Conservation (phyloP, 2,888 invertebrate genomes). For the Cheilosia pagana region DNA sequence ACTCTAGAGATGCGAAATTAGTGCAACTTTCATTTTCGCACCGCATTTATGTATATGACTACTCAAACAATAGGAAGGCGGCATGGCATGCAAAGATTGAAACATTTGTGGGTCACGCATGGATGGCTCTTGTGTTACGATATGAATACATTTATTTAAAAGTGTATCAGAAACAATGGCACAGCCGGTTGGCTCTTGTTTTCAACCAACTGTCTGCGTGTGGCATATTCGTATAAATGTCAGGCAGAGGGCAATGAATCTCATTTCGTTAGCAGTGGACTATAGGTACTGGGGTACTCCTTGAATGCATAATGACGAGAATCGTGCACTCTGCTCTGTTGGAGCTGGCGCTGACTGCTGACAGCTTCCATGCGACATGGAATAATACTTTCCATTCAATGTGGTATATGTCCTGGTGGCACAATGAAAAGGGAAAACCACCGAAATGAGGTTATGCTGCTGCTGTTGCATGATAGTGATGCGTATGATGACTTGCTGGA, state of each 20-base stretch:
- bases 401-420: slow-evolving; percentile 18
- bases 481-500: slow-evolving; percentile 30
- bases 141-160: slow-evolving; percentile 22
- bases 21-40: slow-evolving; percentile 41
- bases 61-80: slow-evolving; percentile 42
- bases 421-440: slow-evolving; percentile 61
- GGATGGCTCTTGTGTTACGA: slow-evolving; percentile 35
- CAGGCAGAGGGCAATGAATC: slow-evolving; percentile 54
- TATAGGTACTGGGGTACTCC: neutral
- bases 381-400: slow-evolving; percentile 12
- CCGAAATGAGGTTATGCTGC: slow-evolving; percentile 65
- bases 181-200: slow-evolving; percentile 31
- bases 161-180: slow-evolving; percentile 23
- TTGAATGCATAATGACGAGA: slow-evolving; percentile 54
- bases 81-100: slow-evolving; percentile 56
- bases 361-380: neutral
- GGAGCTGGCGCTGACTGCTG: slow-evolving; percentile 3
- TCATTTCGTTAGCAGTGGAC: slow-evolving; percentile 52
- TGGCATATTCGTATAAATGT: slow-evolving; percentile 29
- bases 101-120: slow-evolving; percentile 69
- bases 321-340: neutral
- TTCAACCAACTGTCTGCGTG: slow-evolving; percentile 9
- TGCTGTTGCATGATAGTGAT: slow-evolving; percentile 55
- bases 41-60: neutral
- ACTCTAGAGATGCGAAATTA: slow-evolving; percentile 2